These are phyloP conservation scores for Ichneumon xanthorius DNA, from an alignment of 2,888 invertebrate species.

Conservation along the genomic window DNA sequence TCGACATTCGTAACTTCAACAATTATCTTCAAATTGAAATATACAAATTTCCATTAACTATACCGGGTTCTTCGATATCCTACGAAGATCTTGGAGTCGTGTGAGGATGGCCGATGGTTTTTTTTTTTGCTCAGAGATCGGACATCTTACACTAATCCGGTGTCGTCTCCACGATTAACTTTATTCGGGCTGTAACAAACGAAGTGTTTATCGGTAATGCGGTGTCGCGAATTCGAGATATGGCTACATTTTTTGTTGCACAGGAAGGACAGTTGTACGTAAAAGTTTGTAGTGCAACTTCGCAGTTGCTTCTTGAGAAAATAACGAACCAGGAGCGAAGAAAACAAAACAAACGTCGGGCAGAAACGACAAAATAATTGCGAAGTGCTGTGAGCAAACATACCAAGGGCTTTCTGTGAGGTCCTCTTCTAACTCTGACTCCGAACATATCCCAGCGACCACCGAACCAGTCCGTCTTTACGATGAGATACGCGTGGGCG, in stretches of 20 bases:
- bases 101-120: not conserved
- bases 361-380: not conserved
- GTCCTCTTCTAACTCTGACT: constrained; percentile 60
- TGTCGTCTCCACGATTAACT: not conserved
- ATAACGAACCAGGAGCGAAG: not conserved
- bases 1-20: not conserved
- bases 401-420: constrained; percentile 66
- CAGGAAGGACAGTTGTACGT: not conserved
- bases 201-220: not conserved
- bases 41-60: constrained; percentile 30
- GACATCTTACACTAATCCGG: not conserved
- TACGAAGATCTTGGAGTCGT: not conserved
- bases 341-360: not conserved
- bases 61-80: constrained; percentile 7
- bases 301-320: not conserved
- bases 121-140: not conserved
- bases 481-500: not conserved
- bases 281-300: not conserved
- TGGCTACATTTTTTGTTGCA: not conserved
- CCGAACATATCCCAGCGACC: constrained; percentile 45
- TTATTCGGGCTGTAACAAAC: constrained; percentile 18
- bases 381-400: not conserved
- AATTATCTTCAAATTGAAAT: not conserved
- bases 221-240: not conserved
- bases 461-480: constrained; percentile 50